Percentiles rank a stretch among this genome's conserved stretches.
Evolutionary conservation across 2,797 vertebrate genomes (phyloP).

Genomic region (Fratercula arctica): DNA sequence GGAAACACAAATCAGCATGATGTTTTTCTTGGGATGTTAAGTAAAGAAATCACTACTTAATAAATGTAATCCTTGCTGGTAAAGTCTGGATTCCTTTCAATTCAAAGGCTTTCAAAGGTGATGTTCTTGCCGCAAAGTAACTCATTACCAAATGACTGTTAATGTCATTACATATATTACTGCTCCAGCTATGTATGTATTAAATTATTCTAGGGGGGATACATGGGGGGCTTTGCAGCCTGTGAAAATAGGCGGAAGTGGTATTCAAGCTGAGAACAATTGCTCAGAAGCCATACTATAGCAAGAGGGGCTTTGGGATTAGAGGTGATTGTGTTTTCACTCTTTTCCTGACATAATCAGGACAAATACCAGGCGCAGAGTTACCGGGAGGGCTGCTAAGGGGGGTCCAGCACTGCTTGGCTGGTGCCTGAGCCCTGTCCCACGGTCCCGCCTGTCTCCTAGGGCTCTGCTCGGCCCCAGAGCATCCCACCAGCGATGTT

Average conservation of each 20-base stretch:
- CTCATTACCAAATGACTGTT: background rate
- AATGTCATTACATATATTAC: background rate
- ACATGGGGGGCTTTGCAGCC: background rate
- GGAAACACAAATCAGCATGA: background rate
- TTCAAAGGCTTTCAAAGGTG: background rate
- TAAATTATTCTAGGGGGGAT: background rate
- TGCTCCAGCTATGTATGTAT: background rate
- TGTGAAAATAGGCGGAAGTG: conserved; percentile 25
- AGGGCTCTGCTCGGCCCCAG: background rate
- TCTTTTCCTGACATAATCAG: conserved; percentile 48
- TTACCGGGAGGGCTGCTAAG: background rate
- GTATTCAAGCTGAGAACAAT: conserved; percentile 53
- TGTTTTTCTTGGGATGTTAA: background rate
- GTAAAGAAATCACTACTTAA: background rate
- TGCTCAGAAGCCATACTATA: background rate
- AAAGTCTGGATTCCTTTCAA: background rate
- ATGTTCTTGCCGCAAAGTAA: background rate
- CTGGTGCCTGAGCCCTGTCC: background rate
- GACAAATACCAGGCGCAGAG: background rate
- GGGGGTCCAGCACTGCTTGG: background rate
- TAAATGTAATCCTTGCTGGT: background rate
- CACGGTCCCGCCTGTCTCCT: background rate
- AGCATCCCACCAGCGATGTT: background rate
- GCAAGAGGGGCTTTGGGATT: conserved; percentile 57
- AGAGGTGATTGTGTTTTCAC: conserved; percentile 48